Evolutionary conservation across 2,797 vertebrate species (phyloP).

Genomic region (Etheostoma nigrum): DNA sequence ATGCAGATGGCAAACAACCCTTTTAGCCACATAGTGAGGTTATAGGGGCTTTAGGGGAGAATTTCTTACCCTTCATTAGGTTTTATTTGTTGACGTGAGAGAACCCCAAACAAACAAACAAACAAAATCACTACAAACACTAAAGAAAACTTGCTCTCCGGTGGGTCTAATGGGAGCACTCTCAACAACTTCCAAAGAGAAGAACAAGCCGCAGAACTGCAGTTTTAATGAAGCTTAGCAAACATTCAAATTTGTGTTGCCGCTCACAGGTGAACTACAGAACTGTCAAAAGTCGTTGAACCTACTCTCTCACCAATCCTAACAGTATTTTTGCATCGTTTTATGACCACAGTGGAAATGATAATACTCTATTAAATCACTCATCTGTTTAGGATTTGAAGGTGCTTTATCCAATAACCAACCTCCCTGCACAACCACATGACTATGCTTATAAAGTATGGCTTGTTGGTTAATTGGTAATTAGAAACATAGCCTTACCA

Average conservation of each 20-base stretch:
- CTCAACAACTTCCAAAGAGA: conserved; percentile 11
- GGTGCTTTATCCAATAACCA: conserved; percentile 51
- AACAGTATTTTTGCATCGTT: conserved; percentile 24
- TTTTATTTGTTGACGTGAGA: conserved; percentile 18
- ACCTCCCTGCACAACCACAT: conserved; percentile 42
- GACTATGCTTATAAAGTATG: conserved; percentile 59
- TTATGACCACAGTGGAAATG: conserved; percentile 48
- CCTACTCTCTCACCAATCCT: background rate
- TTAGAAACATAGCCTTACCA: conserved; percentile 63
- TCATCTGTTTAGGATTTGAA: conserved; percentile 68
- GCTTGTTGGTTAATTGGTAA: conserved; percentile 68
- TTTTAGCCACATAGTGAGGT: conserved; percentile 8
- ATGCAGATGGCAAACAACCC: conserved; percentile 4
- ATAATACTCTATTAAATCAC: conserved; percentile 56
- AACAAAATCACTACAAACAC: conserved; percentile 23
- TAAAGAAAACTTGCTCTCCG: background rate
- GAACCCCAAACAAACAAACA: conserved; percentile 35
- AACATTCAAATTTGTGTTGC: conserved; percentile 4
- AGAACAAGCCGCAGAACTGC: conserved; percentile 28
- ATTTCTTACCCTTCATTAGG: conserved; percentile 21
- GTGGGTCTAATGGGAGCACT: conserved; percentile 12
- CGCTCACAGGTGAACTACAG: conserved; percentile 22
- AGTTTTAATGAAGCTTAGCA: conserved; percentile 25
- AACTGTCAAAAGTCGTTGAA: conserved; percentile 8
- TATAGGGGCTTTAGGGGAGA: conserved; percentile 4